Evolutionary conservation across 2,888 invertebrate genomes (phyloP).

Genomic region (Amphipyra tragopoginis): DNA sequence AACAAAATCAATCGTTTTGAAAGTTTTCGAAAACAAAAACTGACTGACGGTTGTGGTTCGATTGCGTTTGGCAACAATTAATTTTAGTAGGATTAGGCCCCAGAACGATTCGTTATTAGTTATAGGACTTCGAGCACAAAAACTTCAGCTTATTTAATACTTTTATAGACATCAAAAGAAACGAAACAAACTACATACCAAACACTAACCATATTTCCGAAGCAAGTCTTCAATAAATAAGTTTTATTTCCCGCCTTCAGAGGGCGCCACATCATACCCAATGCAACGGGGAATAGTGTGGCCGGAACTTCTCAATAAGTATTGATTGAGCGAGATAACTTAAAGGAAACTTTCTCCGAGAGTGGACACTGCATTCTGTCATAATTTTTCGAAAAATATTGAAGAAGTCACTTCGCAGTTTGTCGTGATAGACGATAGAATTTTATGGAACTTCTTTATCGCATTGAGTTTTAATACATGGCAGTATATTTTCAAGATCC

Average conservation of each 20-base stretch:
- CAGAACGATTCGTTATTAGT: too few relatives aligned
- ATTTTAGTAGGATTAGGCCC: too few relatives aligned
- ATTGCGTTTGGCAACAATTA: too few relatives aligned
- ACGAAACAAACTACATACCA: slow-evolving; percentile 12
- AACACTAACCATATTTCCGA: slow-evolving; percentile 30
- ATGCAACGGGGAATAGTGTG: slow-evolving; percentile 50
- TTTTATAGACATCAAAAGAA: slow-evolving; percentile 32
- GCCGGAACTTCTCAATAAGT: slow-evolving; percentile 64
- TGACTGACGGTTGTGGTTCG: too few relatives aligned
- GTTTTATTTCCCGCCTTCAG: slow-evolving; percentile 48
- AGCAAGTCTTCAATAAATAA: slow-evolving; percentile 46
- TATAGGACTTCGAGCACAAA: too few relatives aligned
- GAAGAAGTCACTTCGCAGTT: slow-evolving; percentile 35
- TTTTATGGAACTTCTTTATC: slow-evolving; percentile 6
- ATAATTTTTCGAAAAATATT: slow-evolving; percentile 51
- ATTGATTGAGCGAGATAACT: slow-evolving; percentile 69
- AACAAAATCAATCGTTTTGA: too few relatives aligned
- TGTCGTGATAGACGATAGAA: slow-evolving; percentile 5
- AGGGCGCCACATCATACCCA: slow-evolving; percentile 45
- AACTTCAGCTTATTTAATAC: slow-evolving; percentile 14
- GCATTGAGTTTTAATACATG: background rate
- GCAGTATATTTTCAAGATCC: background rate
- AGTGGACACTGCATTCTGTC: slow-evolving; percentile 58
- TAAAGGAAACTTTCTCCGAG: slow-evolving; percentile 48
- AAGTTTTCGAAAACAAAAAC: too few relatives aligned